These are phyloP conservation scores for Athene noctua DNA, from an alignment of 2,113 vertebrate genomes.

Conservation along the genomic window DNA sequence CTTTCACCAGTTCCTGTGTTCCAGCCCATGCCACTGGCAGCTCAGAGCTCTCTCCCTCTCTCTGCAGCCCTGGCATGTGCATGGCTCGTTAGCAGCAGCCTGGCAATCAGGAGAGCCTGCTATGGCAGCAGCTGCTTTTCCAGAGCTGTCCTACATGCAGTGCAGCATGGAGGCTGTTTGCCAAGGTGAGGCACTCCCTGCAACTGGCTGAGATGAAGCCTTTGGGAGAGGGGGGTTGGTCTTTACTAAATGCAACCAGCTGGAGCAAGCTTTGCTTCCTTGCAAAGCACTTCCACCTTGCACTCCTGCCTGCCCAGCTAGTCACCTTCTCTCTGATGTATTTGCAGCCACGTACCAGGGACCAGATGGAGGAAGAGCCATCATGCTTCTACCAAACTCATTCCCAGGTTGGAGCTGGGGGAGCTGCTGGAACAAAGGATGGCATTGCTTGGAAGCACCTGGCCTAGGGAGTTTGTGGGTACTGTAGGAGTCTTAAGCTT, in stretches of 20 bases:
- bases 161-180: neutral
- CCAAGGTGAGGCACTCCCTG: neutral
- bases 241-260: neutral
- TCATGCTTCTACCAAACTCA: neutral
- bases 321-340: neutral
- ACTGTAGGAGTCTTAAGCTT: neutral
- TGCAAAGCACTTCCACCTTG: neutral
- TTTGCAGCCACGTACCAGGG: neutral
- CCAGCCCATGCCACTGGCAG: neutral
- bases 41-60: neutral
- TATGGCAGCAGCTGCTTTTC: slow-evolving; percentile 37
- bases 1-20: neutral
- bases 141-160: neutral
- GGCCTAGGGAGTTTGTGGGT: neutral
- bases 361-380: slow-evolving; percentile 24
- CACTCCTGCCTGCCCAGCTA: neutral
- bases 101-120: neutral
- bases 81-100: slow-evolving; percentile 40
- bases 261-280: neutral
- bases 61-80: neutral
- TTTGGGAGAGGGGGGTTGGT: neutral
- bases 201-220: neutral
- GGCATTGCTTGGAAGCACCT: neutral
- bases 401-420: neutral
- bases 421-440: slow-evolving; percentile 27